Conservation (phyloP, 2,113 vertebrate genomes). For the Deroptyus accipitrinus region DNA sequence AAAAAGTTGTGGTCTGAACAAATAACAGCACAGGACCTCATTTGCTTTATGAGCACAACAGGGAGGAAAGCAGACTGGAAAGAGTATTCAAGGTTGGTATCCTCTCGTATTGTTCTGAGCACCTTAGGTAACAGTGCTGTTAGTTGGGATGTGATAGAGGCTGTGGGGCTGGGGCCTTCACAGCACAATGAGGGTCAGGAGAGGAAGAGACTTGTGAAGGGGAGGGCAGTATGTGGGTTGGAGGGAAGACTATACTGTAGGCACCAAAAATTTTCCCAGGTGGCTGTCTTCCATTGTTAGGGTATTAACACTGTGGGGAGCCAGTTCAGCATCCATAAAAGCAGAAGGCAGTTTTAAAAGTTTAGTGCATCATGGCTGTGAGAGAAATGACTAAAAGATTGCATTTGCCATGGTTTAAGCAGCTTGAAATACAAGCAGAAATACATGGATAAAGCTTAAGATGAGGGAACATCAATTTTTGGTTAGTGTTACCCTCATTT, state of each 20-base stretch:
- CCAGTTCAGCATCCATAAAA: accelerated
- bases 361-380: not conserved
- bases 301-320: accelerated
- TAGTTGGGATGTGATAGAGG: not conserved
- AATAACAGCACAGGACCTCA: not conserved
- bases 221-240: not conserved
- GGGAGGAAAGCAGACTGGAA: not conserved
- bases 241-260: not conserved
- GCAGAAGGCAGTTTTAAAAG: not conserved
- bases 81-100: not conserved
- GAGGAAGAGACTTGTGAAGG: not conserved
- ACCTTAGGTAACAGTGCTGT: not conserved
- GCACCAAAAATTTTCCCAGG: not conserved
- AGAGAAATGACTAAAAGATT: not conserved
- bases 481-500: not conserved
- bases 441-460: not conserved
- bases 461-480: not conserved
- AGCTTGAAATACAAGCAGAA: not conserved
- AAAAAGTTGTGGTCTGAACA: not conserved
- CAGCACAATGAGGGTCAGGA: accelerated
- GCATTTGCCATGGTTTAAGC: not conserved
- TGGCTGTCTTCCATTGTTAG: not conserved
- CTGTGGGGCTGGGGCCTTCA: not conserved
- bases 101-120: not conserved
- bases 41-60: not conserved